phyloP scores from a whole-genome alignment of 2,113 vertebrate species.

The Stictonetta naevosa region DNA sequence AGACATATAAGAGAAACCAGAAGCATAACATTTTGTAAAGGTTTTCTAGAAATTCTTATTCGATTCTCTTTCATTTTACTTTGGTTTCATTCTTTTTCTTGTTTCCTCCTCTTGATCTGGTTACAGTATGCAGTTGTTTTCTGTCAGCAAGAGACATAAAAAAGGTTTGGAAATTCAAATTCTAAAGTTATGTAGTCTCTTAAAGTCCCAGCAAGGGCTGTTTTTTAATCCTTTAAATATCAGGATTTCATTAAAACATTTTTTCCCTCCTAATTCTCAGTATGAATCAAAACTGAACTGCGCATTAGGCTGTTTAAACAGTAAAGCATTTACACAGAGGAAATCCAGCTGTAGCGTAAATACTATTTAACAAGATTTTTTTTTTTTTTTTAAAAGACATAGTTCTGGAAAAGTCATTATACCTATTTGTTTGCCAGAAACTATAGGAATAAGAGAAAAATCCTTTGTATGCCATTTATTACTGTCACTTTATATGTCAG shows the following conservation, averaged over 20 bases:
- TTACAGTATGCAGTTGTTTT: background rate
- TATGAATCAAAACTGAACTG: conserved; percentile 42
- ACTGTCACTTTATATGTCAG: conserved; percentile 63
- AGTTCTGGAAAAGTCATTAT: conserved; percentile 64
- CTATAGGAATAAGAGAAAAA: conserved; percentile 59
- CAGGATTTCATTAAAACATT: conserved; percentile 35
- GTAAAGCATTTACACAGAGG: conserved; percentile 24
- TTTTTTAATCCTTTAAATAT: conserved; percentile 30
- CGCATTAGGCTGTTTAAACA: conserved; percentile 42
- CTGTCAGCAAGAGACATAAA: background rate
- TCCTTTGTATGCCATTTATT: conserved; percentile 59
- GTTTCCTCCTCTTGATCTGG: background rate
- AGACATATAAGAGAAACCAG: background rate
- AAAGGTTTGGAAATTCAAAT: background rate
- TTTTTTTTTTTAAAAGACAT: conserved; percentile 5
- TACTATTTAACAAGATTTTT: conserved; percentile 19
- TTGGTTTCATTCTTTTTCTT: background rate
- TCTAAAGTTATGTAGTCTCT: background rate
- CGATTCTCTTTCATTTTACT: background rate
- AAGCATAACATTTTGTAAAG: background rate
- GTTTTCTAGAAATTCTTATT: background rate
- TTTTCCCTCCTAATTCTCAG: background rate
- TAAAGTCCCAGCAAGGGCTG: background rate
- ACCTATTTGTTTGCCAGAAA: conserved; percentile 56
- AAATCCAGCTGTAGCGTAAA: conserved; percentile 46